Conservation (phyloP, 2,797 vertebrate genomes). For the Gambusia yucatana region DNA sequence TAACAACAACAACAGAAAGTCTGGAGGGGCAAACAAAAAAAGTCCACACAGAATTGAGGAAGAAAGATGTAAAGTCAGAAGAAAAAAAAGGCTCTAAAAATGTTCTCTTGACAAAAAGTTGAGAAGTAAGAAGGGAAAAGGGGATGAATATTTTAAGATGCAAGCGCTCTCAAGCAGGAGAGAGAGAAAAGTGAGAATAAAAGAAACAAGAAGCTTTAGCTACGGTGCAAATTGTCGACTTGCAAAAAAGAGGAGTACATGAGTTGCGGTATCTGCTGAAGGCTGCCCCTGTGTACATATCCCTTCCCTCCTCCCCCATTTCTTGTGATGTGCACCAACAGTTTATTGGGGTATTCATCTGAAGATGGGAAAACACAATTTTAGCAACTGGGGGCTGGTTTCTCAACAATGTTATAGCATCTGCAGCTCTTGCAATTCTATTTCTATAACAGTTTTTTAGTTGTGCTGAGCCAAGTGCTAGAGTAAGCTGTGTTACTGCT, state of each 20-base stretch:
- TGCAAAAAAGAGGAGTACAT: slow-evolving; percentile 59
- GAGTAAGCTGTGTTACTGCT: slow-evolving; percentile 42
- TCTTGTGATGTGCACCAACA: slow-evolving; percentile 71
- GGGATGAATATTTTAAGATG: slow-evolving; percentile 76
- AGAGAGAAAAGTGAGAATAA: slow-evolving; percentile 50
- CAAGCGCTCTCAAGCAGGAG: slow-evolving; percentile 57
- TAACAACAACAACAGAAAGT: slow-evolving; percentile 66
- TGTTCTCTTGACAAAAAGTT: slow-evolving; percentile 74
- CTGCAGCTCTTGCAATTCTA: slow-evolving; percentile 71
- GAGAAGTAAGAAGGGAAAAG: slow-evolving; percentile 55
- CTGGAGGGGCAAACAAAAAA: slow-evolving; percentile 68
- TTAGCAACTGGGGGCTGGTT: slow-evolving; percentile 51
- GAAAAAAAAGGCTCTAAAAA: slow-evolving; percentile 45
- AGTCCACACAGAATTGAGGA: slow-evolving; percentile 49
- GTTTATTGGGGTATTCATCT: slow-evolving; percentile 75
- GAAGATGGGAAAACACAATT: slow-evolving; percentile 68
- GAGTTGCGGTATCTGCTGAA: slow-evolving; percentile 55
- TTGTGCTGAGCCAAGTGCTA: slow-evolving; percentile 63
- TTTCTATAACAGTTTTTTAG: slow-evolving; percentile 53
- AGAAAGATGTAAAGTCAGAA: slow-evolving; percentile 30
- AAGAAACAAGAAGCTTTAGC: slow-evolving; percentile 59
- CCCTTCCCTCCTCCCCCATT: slow-evolving; percentile 17
- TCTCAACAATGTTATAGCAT: slow-evolving; percentile 65
- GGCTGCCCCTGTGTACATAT: slow-evolving; percentile 50
- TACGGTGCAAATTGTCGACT: slow-evolving; percentile 70